phyloP scores from a whole-genome alignment of 1,140 invertebrate species.

The Lysiphlebus fabarum region DNA sequence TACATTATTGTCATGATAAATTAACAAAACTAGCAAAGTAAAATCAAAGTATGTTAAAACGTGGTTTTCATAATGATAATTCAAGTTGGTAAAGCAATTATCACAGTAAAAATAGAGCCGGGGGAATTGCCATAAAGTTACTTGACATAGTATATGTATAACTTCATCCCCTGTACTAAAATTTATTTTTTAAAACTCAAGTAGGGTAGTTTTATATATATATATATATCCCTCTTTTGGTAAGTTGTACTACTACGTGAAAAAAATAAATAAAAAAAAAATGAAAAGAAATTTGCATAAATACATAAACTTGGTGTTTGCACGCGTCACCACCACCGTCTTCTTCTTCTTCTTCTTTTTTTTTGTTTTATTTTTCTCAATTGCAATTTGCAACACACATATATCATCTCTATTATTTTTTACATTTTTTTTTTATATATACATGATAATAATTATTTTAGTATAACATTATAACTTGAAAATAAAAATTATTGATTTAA shows the following conservation, averaged over 20 bases:
- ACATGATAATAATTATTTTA: too few species aligned
- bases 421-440: too few species aligned
- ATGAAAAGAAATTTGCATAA: slow-evolving; percentile 13
- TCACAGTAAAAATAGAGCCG: slow-evolving; percentile 5
- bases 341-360: too few species aligned
- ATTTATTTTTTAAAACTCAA: background rate
- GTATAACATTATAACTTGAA: too few species aligned
- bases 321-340: too few species aligned
- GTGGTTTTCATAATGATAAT: slow-evolving; percentile 1
- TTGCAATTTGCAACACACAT: too few species aligned
- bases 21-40: background rate
- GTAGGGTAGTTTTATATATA: background rate
- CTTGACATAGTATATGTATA: slow-evolving; percentile 8
- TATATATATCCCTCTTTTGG: background rate
- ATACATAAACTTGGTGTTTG: slow-evolving; percentile 1
- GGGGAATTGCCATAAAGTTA: slow-evolving; percentile 11
- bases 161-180: background rate
- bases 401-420: too few species aligned
- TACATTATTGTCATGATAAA: too few species aligned
- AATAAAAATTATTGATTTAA: too few species aligned
- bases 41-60: background rate
- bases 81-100: slow-evolving; percentile 9
- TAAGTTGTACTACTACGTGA: background rate
- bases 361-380: too few species aligned
- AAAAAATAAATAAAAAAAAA: background rate